These are phyloP conservation scores for Podarcis lilfordi DNA, from an alignment of 2,797 vertebrate species.

Conservation along the genomic window DNA sequence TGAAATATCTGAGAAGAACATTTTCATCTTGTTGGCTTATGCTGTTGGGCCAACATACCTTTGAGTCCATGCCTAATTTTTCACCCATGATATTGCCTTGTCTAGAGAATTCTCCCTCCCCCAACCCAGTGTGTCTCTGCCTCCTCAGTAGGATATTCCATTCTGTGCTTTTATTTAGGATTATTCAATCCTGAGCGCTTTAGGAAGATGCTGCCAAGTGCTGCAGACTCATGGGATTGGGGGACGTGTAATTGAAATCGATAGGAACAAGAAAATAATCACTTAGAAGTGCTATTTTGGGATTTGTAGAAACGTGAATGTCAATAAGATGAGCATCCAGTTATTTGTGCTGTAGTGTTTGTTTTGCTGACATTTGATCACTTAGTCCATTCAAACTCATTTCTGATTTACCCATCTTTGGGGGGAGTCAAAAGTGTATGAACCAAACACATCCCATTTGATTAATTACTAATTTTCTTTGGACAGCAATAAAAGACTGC, in stretches of 20 bases:
- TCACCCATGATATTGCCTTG: not conserved
- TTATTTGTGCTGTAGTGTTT: slow-evolving; percentile 45
- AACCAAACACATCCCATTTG: slow-evolving; percentile 31
- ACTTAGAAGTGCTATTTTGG: slow-evolving; percentile 47
- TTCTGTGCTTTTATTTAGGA: slow-evolving; percentile 29
- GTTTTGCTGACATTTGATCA: slow-evolving; percentile 63
- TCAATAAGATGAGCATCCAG: slow-evolving; percentile 38
- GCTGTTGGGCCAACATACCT: not conserved
- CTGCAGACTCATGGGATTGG: slow-evolving; percentile 32
- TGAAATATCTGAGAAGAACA: not conserved
- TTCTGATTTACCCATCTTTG: slow-evolving; percentile 41
- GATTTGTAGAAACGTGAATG: slow-evolving; percentile 50
- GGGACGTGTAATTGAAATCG: slow-evolving; percentile 38
- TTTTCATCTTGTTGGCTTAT: not conserved
- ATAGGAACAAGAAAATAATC: slow-evolving; percentile 47
- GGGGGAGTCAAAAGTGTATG: not conserved
- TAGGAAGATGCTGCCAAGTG: slow-evolving; percentile 25
- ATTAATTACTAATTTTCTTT: not conserved
- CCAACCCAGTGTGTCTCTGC: not conserved
- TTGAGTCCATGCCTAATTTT: not conserved
- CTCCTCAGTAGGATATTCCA: not conserved
- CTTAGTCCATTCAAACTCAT: slow-evolving; percentile 39
- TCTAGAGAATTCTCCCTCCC: not conserved
- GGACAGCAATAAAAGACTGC: not conserved
- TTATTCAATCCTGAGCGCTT: slow-evolving; percentile 35